Conservation (phyloP, 2,888 invertebrate genomes). For the Platyscelio sp. region DNA sequence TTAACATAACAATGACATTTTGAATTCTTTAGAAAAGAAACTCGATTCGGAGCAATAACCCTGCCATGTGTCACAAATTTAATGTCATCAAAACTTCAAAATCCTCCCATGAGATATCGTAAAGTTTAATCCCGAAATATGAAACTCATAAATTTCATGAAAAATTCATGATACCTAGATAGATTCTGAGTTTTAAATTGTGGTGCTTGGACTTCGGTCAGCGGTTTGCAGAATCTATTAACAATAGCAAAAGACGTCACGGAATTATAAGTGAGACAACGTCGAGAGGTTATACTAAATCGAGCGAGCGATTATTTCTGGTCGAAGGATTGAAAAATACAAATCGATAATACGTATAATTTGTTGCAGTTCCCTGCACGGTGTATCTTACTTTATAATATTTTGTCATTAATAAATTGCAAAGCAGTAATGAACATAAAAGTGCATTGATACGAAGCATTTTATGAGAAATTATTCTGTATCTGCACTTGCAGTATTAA, state of each 20-base stretch:
- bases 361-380: too few relatives aligned
- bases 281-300: not conserved
- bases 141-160: slow-evolving; percentile 35
- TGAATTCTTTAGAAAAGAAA: not conserved
- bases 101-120: slow-evolving; percentile 15
- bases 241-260: not conserved
- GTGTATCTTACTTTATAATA: too few relatives aligned
- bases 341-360: too few relatives aligned
- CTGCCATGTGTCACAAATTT: slow-evolving; percentile 28
- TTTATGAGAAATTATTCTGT: slow-evolving; percentile 1
- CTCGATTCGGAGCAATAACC: slow-evolving; percentile 4
- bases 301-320: too few relatives aligned
- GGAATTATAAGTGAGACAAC: not conserved
- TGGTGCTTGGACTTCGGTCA: too few relatives aligned
- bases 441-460: slow-evolving; percentile 4
- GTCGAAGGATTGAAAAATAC: too few relatives aligned
- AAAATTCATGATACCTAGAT: slow-evolving; percentile 32
- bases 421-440: slow-evolving; percentile 5
- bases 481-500: slow-evolving; percentile 27
- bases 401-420: too few relatives aligned
- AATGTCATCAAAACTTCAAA: slow-evolving; percentile 27
- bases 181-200: too few relatives aligned
- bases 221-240: slow-evolving; percentile 10
- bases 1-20: slow-evolving; percentile 25
- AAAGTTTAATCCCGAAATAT: slow-evolving; percentile 33